Percentiles rank a stretch among this genome's conserved stretches.
Evolutionary conservation across 2,888 invertebrate species (phyloP).

Genomic region (Scotopteryx bipunctaria): DNA sequence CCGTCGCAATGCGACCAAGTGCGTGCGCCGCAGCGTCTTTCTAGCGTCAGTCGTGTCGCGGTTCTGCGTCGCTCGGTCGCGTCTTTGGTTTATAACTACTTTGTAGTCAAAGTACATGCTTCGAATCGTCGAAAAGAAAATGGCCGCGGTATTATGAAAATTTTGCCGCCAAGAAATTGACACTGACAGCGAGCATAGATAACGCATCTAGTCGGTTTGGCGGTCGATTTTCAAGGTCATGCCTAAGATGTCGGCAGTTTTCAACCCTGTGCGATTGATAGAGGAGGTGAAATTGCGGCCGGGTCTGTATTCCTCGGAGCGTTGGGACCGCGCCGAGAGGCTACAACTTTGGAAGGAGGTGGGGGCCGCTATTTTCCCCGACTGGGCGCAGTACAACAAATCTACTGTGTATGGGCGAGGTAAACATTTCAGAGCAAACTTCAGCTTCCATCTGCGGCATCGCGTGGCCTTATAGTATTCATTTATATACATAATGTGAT

Average conservation of each 20-base stretch:
- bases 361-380: constrained; percentile 63
- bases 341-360: constrained; percentile 72
- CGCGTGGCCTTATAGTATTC: too few species aligned
- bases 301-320: constrained; percentile 61
- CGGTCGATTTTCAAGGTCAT: constrained; percentile 8
- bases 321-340: constrained; percentile 77
- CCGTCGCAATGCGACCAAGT: constrained; percentile 36
- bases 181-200: constrained; percentile 33
- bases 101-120: too few species aligned
- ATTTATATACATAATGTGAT: too few species aligned
- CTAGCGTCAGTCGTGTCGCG: constrained; percentile 58
- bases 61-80: constrained; percentile 34
- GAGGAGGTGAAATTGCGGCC: constrained; percentile 75
- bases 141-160: too few species aligned
- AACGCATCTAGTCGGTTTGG: too few species aligned
- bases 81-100: too few species aligned
- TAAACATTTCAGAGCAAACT: constrained; percentile 36
- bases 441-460: too few species aligned
- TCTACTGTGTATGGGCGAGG: constrained; percentile 73
- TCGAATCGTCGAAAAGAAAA: too few species aligned
- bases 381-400: constrained; percentile 67
- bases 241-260: constrained; percentile 37
- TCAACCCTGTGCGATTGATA: constrained; percentile 64
- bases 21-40: constrained; percentile 36
- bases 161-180: constrained; percentile 6